phyloP scores from a whole-genome alignment of 2,797 vertebrate species.

The Sorex maritimensis region DNA sequence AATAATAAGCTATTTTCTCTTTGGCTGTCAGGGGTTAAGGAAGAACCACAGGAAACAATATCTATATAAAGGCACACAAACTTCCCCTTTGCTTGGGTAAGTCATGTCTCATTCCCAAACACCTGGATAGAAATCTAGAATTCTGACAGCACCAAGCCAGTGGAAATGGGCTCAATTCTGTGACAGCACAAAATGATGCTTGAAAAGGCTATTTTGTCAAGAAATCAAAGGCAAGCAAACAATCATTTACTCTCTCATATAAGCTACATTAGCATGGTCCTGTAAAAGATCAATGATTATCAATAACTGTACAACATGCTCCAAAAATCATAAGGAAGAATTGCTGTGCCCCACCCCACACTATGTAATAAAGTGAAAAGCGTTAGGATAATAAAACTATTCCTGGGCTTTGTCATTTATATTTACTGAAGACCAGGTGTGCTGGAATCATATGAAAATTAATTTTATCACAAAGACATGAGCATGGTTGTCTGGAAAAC shows the following conservation, averaged over 20 bases:
- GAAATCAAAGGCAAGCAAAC: conserved; percentile 83
- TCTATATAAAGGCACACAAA: neutral
- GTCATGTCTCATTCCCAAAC: conserved; percentile 78
- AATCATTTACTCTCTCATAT: conserved; percentile 82
- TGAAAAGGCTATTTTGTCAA: conserved; percentile 56
- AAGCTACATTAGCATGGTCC: conserved; percentile 82
- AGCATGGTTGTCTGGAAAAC: neutral
- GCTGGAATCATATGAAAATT: neutral
- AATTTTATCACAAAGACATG: neutral
- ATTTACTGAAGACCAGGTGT: neutral
- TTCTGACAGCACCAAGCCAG: conserved; percentile 76
- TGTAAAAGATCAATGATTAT: conserved; percentile 80
- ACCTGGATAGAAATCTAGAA: conserved; percentile 79
- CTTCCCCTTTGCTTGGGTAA: conserved; percentile 75
- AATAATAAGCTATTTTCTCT: conserved; percentile 59
- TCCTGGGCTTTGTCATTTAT: neutral
- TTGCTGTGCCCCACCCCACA: neutral
- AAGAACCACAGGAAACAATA: conserved; percentile 62
- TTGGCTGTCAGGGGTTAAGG: conserved; percentile 68
- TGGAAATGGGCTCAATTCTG: conserved; percentile 76
- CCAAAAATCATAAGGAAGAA: conserved; percentile 42
- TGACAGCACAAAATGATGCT: conserved; percentile 75
- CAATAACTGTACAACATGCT: conserved; percentile 76
- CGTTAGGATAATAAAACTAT: neutral
- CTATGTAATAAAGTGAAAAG: conserved; percentile 2